These are phyloP conservation scores for Trachelus troglodyta DNA, from an alignment of 2,888 invertebrate species.

Conservation along the genomic window DNA sequence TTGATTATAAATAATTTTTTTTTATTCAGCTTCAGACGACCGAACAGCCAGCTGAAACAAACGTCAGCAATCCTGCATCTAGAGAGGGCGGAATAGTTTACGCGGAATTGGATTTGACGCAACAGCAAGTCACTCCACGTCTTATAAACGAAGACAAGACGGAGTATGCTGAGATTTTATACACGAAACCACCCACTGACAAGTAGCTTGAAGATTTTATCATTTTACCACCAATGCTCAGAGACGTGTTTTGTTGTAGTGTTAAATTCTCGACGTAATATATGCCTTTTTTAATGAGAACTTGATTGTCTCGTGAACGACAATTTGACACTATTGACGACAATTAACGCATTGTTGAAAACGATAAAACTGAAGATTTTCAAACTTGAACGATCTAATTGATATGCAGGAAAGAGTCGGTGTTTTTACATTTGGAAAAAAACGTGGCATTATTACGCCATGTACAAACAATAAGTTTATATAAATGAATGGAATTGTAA, in stretches of 20 bases:
- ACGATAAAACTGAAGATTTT: no score
- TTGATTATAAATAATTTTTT: not conserved
- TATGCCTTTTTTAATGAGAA: not conserved
- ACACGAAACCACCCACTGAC: slow-evolving; percentile 71
- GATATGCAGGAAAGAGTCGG: not conserved
- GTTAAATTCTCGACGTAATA: not conserved
- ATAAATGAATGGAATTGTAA: not conserved
- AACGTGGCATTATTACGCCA: not conserved
- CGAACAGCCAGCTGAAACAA: slow-evolving; percentile 25
- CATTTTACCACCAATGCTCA: not conserved
- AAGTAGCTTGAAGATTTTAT: not conserved
- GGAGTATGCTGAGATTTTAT: slow-evolving; percentile 86
- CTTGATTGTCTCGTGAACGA: not conserved
- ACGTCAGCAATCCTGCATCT: slow-evolving; percentile 32
- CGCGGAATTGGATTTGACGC: slow-evolving; percentile 60
- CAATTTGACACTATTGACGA: not conserved
- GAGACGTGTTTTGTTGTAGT: not conserved
- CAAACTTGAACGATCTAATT: not conserved
- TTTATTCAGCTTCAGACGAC: slow-evolving; percentile 31
- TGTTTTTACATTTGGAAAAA: not conserved
- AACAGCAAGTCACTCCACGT: slow-evolving; percentile 45
- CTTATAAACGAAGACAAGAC: slow-evolving; percentile 73
- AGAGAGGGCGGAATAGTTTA: slow-evolving; percentile 59
- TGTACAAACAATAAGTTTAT: not conserved
- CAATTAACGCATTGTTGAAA: not conserved